phyloP scores from a whole-genome alignment of 2,888 invertebrate genomes.

The Ophion ventricosus region DNA sequence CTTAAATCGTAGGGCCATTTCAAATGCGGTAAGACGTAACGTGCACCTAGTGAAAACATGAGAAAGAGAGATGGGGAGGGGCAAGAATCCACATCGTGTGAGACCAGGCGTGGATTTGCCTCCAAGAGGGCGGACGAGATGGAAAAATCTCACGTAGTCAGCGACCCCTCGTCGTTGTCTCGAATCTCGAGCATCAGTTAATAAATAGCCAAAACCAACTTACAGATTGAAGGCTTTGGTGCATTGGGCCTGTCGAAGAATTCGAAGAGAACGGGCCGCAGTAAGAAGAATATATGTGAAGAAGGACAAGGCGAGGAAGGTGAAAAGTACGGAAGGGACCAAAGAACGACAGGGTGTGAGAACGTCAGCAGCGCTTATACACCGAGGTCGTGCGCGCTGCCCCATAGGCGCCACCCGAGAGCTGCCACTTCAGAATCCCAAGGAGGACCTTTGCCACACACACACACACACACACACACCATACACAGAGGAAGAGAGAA shows the following conservation, averaged over 20 bases:
- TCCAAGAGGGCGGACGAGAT: too few species aligned
- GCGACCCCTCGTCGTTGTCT: neutral
- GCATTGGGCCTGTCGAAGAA: neutral
- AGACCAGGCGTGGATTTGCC: too few species aligned
- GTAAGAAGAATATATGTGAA: neutral
- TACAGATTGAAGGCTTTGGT: neutral
- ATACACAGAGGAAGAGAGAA: conserved; percentile 69
- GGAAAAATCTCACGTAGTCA: too few species aligned
- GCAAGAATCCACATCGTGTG: too few species aligned
- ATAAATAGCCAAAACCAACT: conserved; percentile 4
- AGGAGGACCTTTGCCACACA: conserved; percentile 56
- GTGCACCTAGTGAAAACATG: too few species aligned
- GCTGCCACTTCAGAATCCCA: conserved; percentile 69
- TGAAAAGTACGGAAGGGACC: conserved; percentile 19
- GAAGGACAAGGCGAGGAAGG: conserved; percentile 12
- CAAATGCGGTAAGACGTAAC: too few species aligned
- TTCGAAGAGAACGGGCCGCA: conserved; percentile 15
- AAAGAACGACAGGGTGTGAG: conserved; percentile 72
- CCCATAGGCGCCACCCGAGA: conserved; percentile 77
- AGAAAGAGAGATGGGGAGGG: too few species aligned
- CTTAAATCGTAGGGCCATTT: too few species aligned
- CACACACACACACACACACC: conserved; percentile 20
- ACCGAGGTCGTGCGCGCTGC: conserved; percentile 43
- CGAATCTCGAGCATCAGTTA: neutral
- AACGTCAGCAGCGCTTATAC: conserved; percentile 78